A percentile compares a stretch with the other conserved stretches of the same genome.
Conservation (phyloP, 2,888 invertebrate genomes). For the Ichneumoninae sp. region DNA sequence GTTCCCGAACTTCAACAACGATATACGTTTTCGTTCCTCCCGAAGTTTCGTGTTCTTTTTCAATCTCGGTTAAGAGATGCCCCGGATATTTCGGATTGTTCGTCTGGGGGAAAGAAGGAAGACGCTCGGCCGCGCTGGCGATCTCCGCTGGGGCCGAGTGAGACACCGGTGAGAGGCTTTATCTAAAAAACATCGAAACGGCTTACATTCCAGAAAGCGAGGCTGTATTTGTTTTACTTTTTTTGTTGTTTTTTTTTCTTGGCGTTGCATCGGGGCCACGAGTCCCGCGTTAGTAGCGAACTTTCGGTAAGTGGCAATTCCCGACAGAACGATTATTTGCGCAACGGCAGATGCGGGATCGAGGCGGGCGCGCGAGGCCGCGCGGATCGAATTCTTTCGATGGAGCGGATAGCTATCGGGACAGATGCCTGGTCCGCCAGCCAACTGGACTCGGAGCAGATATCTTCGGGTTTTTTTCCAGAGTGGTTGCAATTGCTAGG, state of each 20-base stretch:
- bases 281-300: conserved; percentile 72
- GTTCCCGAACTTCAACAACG: conserved; percentile 1
- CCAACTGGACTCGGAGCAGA: conserved; percentile 19
- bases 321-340: conserved; percentile 76
- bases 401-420: conserved; percentile 46
- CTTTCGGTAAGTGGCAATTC: conserved; percentile 76
- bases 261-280: conserved; percentile 29
- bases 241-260: not conserved
- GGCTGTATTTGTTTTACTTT: too few relatives aligned
- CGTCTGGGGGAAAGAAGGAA: not conserved
- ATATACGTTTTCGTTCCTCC: conserved; percentile 6
- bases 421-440: conserved; percentile 34
- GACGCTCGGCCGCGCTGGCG: not conserved
- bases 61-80: conserved; percentile 52
- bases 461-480: conserved; percentile 40
- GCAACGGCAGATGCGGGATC: conserved; percentile 59
- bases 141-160: conserved; percentile 6
- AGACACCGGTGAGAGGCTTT: conserved; percentile 23
- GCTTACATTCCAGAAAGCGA: conserved; percentile 40
- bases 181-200: conserved; percentile 49
- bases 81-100: conserved; percentile 48
- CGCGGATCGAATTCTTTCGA: conserved; percentile 59
- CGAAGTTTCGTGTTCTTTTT: conserved; percentile 51
- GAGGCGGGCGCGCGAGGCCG: conserved; percentile 23
- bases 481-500: conserved; percentile 46